phyloP scores from a whole-genome alignment of 2,113 vertebrate species.

The Xenus cinereus region DNA sequence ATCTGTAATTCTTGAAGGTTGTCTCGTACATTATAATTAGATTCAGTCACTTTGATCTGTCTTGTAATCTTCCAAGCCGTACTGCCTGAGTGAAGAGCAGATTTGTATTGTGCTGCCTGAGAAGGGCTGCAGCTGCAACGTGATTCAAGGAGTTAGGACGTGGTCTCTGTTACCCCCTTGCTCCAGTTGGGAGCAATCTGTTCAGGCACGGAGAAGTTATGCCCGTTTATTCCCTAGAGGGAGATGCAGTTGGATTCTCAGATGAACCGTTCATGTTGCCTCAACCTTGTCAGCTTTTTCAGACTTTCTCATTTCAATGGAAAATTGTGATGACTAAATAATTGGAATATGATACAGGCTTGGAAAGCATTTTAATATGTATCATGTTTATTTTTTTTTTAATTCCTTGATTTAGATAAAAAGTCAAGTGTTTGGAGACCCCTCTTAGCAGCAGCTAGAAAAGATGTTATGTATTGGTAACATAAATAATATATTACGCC shows the following conservation, averaged over 20 bases:
- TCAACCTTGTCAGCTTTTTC: background rate
- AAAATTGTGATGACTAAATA: background rate
- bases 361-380: background rate
- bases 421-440: background rate
- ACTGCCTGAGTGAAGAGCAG: background rate
- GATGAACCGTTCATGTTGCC: fast-evolving
- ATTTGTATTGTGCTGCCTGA: background rate
- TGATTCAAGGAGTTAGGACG: background rate
- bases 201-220: background rate
- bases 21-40: background rate
- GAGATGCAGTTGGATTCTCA: background rate
- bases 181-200: background rate
- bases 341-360: background rate
- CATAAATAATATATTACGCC: conserved; percentile 2
- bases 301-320: background rate
- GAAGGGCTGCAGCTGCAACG: background rate
- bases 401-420: background rate
- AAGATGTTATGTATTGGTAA: background rate
- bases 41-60: background rate
- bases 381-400: background rate
- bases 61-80: background rate
- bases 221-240: background rate
- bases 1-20: background rate
- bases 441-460: background rate
- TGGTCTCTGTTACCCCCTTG: background rate